Base-by-base conservation (phyloP, 2,888 invertebrate genomes). In the Noctuana brunneofusca region DNA sequence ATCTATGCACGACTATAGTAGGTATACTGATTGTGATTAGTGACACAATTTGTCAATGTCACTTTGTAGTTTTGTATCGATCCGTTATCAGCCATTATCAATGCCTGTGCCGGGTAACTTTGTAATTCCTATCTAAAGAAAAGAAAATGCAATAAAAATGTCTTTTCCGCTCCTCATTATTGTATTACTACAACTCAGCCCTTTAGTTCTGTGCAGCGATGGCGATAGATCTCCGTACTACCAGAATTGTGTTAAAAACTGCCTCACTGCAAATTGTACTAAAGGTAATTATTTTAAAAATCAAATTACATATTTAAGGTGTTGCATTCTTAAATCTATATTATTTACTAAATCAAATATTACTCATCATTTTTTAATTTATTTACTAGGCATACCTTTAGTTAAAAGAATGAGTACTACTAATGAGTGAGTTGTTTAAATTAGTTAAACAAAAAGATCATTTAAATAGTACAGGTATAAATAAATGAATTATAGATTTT, bases 221-320 rank as follows among this genome's bases (percentile, higher is more conserved):
- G 94, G 94, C 32, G 94, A 94, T 68, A 87, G 86, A 46, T 93
- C 94, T 1, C 86, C 84, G 18, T 86, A 87, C 80, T 93, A 93
- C 73, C 88, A 86, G 70, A 91, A 86, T 62, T 94, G 94, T 75
- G 74, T 93, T 18, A 81, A 83, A 67, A 85, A 74, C 67, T 93
- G 94, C 75, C 73, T 75, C 55, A 71, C 73, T 14, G 71, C 72
- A 8, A 92, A 92, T 68, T 94, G 94, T 71, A 85, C 89, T 49
- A 77, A 82, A 72, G 92, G 94, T 93, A 86, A 72, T 53, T 8
- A 12, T 46, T 22, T 32, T 22, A 5, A 22, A 24, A 41, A 54
- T 24, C 3, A 35, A 20, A 20, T 41, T 38, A 4, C 38, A 38
- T 38, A 38, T 38, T 38, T 38, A 0, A 38, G n/a, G n/a, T 14